phyloP scores from a whole-genome alignment of 2,888 invertebrate species.

The Hybos culiciformis region DNA sequence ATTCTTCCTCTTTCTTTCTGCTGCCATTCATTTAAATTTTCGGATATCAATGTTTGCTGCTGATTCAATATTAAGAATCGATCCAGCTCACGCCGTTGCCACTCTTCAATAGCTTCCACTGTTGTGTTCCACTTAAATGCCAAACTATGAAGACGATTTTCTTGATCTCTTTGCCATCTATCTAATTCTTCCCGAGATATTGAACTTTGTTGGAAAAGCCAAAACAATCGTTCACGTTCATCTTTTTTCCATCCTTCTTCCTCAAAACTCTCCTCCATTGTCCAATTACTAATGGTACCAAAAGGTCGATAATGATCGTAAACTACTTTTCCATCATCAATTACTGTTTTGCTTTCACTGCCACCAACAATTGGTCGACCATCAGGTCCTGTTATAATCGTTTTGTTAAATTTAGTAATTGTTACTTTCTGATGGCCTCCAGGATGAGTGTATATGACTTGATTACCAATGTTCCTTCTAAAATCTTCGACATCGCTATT shows the following conservation, averaged over 20 bases:
- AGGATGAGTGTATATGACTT: constrained; percentile 14
- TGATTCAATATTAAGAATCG: constrained; percentile 22
- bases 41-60: constrained; percentile 24
- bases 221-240: constrained; percentile 31
- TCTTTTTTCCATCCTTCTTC: constrained; percentile 31
- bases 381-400: constrained; percentile 22
- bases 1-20: constrained; percentile 26
- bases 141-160: constrained; percentile 26
- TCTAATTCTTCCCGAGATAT: constrained; percentile 21
- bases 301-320: constrained; percentile 26
- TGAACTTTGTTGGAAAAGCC: constrained; percentile 22
- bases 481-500: constrained; percentile 6
- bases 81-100: constrained; percentile 27
- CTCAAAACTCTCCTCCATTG: background rate
- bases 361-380: constrained; percentile 26
- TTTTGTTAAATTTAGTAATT: constrained; percentile 24
- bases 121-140: constrained; percentile 24
- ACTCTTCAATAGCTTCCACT: constrained; percentile 24
- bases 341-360: constrained; percentile 25
- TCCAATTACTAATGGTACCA: constrained; percentile 22
- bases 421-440: constrained; percentile 21
- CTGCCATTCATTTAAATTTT: constrained; percentile 24
- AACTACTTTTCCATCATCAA: constrained; percentile 28
- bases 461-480: constrained; percentile 8
- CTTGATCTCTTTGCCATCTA: constrained; percentile 29